phyloP scores from a whole-genome alignment of 2,888 invertebrate species.

The Pseudococcus viburni region DNA sequence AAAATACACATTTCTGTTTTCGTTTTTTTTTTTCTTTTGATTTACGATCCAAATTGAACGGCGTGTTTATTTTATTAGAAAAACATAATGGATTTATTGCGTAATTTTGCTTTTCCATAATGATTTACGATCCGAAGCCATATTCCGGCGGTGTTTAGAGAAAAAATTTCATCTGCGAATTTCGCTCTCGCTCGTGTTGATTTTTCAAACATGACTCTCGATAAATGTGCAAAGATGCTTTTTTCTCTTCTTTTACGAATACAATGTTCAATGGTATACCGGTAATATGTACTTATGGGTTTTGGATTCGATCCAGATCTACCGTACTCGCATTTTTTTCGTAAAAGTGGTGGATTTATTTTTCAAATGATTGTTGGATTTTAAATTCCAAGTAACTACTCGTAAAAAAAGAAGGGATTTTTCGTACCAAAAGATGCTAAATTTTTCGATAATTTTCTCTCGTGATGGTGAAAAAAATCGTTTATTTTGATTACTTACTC shows the following conservation, averaged over 20 bases:
- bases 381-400: not conserved
- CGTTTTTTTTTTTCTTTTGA: not conserved
- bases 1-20: not conserved
- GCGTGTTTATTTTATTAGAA: constrained; percentile 22
- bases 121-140: not conserved
- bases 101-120: not conserved
- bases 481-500: no score
- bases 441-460: not conserved
- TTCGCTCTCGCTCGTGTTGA: not conserved
- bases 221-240: not conserved
- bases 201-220: not conserved
- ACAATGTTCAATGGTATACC: constrained; percentile 9
- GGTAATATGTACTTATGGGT: not conserved
- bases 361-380: not conserved
- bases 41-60: constrained; percentile 16
- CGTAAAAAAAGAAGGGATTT: not conserved
- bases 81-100: not conserved
- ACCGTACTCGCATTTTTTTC: not conserved
- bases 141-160: not conserved
- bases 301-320: constrained; percentile 24
- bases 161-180: not conserved
- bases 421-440: not conserved
- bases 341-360: not conserved
- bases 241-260: not conserved
- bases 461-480: no score